Percentiles rank a stretch among this genome's conserved stretches.
Evolutionary conservation across 2,888 invertebrate species (phyloP).

Genomic region (Calliopum simillimum): DNA sequence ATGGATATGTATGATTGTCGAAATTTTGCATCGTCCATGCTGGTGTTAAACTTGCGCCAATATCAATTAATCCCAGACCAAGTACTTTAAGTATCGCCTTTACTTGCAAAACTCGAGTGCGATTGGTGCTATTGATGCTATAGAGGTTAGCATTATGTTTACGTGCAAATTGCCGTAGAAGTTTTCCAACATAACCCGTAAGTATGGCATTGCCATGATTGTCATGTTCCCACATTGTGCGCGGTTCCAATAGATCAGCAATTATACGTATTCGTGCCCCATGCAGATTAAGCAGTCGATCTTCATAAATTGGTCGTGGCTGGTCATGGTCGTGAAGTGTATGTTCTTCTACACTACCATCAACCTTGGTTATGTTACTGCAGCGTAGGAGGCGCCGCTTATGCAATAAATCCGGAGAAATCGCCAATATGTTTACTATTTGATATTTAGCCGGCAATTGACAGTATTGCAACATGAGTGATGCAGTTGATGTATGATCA

Average conservation of each 20-base stretch:
- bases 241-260: constrained; percentile 45
- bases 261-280: constrained; percentile 40
- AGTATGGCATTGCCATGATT: constrained; percentile 28
- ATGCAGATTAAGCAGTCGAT: constrained; percentile 49
- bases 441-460: constrained; percentile 1
- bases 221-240: constrained; percentile 43
- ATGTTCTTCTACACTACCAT: too few species aligned
- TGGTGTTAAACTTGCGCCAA: too few species aligned
- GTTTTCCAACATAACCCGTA: constrained; percentile 44
- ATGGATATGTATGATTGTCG: constrained; percentile 48
- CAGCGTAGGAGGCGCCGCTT: too few species aligned
- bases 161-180: constrained; percentile 44
- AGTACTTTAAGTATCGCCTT: too few species aligned
- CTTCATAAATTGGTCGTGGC: constrained; percentile 43
- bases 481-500: neutral
- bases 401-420: neutral
- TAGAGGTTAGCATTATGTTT: constrained; percentile 47
- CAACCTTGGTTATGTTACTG: too few species aligned
- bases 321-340: too few species aligned
- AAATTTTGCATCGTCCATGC: too few species aligned
- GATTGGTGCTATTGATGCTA: neutral
- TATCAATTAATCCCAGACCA: too few species aligned
- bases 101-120: too few species aligned
- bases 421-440: constrained; percentile 21
- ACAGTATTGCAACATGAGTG: constrained; percentile 6